A percentile compares a stretch with the other conserved stretches of the same genome.
Evolutionary conservation across 2,888 invertebrate genomes (phyloP).

Genomic region (Nesidiocoris tenuis): DNA sequence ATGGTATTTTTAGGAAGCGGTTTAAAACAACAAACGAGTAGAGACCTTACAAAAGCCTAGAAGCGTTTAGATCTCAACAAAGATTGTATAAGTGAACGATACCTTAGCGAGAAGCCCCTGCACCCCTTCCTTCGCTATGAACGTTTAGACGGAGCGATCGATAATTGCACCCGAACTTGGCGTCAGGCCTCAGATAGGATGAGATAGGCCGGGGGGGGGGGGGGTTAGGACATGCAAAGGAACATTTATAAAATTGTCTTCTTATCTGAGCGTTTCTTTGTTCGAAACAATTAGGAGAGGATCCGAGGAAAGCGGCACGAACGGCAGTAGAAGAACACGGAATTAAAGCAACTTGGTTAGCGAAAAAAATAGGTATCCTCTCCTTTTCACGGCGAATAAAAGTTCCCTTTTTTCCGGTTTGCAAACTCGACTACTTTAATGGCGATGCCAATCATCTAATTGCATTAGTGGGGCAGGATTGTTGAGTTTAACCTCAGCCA

Average conservation of each 20-base stretch:
- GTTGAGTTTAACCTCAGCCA: not conserved
- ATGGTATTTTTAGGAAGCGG: no score
- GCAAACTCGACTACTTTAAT: not conserved
- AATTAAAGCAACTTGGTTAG: not conserved
- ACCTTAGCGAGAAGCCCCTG: conserved; percentile 28
- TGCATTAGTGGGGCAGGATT: not conserved
- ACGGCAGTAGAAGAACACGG: not conserved
- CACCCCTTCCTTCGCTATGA: conserved; percentile 25
- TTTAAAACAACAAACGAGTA: no score
- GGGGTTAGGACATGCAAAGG: not conserved
- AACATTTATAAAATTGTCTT: not conserved
- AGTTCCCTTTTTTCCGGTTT: not conserved
- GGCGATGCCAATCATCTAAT: not conserved
- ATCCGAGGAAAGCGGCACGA: not conserved
- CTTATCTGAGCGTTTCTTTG: not conserved
- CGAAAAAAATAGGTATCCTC: not conserved
- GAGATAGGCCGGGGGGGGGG: no score
- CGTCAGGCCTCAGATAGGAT: not conserved
- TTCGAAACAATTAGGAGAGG: not conserved
- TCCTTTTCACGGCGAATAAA: not conserved
- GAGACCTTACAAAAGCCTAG: no score
- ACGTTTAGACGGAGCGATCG: conserved; percentile 24
- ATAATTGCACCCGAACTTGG: conserved; percentile 12
- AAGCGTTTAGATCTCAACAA: not conserved
- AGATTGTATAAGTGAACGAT: conserved; percentile 24